Evolutionary conservation across 2,888 invertebrate genomes (phyloP).

Genomic region (Cylindroiulus punctatus): DNA sequence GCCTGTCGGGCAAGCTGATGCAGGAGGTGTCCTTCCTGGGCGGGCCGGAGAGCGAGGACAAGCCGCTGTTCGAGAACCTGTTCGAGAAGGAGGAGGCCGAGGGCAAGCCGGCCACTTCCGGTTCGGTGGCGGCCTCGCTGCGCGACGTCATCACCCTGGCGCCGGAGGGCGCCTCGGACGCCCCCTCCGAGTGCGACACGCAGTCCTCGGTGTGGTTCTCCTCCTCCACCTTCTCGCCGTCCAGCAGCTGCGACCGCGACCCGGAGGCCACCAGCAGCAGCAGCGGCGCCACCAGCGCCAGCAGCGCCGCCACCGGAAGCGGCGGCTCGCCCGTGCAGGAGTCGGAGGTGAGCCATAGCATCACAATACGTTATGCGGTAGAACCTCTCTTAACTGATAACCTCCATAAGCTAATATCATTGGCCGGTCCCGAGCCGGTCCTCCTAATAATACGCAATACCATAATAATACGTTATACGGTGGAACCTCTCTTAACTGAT

Average conservation of each 20-base stretch:
- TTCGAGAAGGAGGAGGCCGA: slow-evolving; percentile 60
- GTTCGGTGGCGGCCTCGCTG: slow-evolving; percentile 59
- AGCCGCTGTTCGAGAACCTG: slow-evolving; percentile 66
- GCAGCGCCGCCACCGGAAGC: neutral
- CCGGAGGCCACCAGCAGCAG: slow-evolving; percentile 50
- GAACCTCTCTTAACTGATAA: no score
- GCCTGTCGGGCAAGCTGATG: slow-evolving; percentile 86
- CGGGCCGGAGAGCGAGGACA: slow-evolving; percentile 59
- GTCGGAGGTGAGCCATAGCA: slow-evolving; percentile 48
- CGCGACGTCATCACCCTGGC: slow-evolving; percentile 60
- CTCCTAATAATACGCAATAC: no score
- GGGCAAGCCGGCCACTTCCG: slow-evolving; percentile 53
- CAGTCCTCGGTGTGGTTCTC: slow-evolving; percentile 55
- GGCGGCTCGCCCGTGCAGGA: slow-evolving; percentile 54
- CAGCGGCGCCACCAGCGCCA: neutral
- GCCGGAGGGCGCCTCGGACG: slow-evolving; percentile 59
- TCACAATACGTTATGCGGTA: no score
- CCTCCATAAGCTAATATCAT: no score
- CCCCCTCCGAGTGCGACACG: slow-evolving; percentile 56
- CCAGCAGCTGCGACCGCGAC: slow-evolving; percentile 37
- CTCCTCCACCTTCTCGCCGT: slow-evolving; percentile 53
- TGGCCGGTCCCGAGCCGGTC: no score
- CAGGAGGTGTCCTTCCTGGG: slow-evolving; percentile 57
- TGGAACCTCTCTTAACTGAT: no score
- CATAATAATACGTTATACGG: no score